Conservation (phyloP, 2,113 vertebrate genomes). For the Prunella himalayana region DNA sequence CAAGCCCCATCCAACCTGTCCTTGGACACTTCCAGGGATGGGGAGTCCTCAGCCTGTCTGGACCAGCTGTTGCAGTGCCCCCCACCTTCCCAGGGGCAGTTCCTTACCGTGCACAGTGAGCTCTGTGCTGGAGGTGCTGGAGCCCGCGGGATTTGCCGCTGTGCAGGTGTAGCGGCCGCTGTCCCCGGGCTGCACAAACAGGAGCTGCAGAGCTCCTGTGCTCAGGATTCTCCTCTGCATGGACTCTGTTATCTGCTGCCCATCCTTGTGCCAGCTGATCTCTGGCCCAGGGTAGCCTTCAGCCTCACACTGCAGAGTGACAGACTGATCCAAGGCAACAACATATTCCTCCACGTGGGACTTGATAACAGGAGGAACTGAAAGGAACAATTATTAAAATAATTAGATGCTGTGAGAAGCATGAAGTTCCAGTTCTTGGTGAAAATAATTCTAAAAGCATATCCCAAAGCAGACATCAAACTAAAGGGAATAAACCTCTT, state of each 20-base stretch:
- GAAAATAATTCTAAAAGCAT: background rate
- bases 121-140: constrained; percentile 69
- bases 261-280: constrained; percentile 86
- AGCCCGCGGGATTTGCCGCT: constrained; percentile 84
- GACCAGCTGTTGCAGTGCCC: fast-evolving
- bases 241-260: constrained; percentile 75
- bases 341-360: constrained; percentile 70
- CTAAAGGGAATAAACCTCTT: background rate
- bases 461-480: background rate
- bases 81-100: too few relatives aligned
- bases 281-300: constrained; percentile 82
- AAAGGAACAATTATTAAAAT: background rate
- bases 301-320: constrained; percentile 81
- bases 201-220: constrained; percentile 86
- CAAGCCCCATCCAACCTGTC: fast-evolving
- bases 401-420: background rate
- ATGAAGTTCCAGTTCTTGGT: background rate
- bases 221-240: constrained; percentile 79
- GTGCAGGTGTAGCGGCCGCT: constrained; percentile 84
- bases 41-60: background rate
- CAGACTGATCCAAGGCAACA: constrained; percentile 80
- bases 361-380: constrained; percentile 88
- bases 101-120: constrained; percentile 84
- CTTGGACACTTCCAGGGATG: background rate
- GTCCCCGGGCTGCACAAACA: constrained; percentile 81